These are phyloP conservation scores for Cotesia vestalis DNA, from an alignment of 1,140 invertebrate genomes.

Conservation along the genomic window DNA sequence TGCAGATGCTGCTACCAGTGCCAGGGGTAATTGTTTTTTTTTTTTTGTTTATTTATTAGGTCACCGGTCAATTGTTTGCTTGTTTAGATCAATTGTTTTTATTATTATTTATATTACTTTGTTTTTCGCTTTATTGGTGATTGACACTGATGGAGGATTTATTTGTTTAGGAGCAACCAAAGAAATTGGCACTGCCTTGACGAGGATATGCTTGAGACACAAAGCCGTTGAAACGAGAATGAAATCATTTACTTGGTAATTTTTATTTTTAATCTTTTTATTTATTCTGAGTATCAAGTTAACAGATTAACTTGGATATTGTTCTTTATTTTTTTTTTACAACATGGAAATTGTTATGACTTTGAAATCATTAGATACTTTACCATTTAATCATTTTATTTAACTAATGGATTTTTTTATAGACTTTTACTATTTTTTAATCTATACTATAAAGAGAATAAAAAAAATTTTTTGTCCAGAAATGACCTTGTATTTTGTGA, in stretches of 20 bases:
- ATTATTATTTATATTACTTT: too few relatives aligned
- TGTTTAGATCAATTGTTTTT: too few relatives aligned
- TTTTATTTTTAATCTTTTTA: conserved; percentile 4
- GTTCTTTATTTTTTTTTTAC: not conserved
- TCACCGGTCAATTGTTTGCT: too few relatives aligned
- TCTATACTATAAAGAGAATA: not conserved
- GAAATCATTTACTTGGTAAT: conserved; percentile 90
- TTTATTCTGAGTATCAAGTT: too few relatives aligned
- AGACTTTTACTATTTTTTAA: not conserved
- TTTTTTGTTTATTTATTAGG: too few relatives aligned
- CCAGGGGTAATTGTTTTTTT: conserved; percentile 76
- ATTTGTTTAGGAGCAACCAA: conserved; percentile 87
- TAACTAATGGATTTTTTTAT: too few relatives aligned
- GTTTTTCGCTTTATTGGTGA: too few relatives aligned
- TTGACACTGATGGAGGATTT: conserved; percentile 25
- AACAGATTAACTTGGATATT: too few relatives aligned
- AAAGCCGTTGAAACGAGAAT: conserved; percentile 92
- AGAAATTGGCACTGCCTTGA: conserved; percentile 94
- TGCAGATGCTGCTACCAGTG: conserved; percentile 93
- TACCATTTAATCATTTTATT: too few relatives aligned
- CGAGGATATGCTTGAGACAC: conserved; percentile 91
- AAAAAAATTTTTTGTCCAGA: not conserved
- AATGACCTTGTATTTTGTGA: too few relatives aligned
- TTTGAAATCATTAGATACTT: too few relatives aligned
- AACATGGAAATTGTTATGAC: too few relatives aligned